Conservation (phyloP, 2,113 vertebrate species). For the Albula glossodonta region DNA sequence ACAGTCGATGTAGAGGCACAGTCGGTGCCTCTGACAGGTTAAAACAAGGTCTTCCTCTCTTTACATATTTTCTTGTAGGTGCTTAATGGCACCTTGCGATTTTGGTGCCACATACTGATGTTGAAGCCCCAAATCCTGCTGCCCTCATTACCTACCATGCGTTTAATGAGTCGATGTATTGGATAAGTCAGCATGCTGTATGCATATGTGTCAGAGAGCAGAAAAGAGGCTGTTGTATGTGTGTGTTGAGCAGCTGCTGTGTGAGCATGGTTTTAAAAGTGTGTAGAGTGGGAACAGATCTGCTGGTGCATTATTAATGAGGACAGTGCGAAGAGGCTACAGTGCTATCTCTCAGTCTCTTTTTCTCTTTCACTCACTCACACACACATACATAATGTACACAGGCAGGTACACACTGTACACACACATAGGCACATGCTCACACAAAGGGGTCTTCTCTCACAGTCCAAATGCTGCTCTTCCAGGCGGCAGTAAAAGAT, state of each 20-base stretch:
- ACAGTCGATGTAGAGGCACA: not conserved
- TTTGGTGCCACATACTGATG: not conserved
- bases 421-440: not conserved
- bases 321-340: not conserved
- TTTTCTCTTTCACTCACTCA: not conserved
- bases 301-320: conserved; percentile 14
- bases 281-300: not conserved
- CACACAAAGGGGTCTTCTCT: not conserved
- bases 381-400: not conserved
- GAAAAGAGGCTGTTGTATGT: not conserved
- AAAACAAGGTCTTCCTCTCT: not conserved
- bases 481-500: not conserved
- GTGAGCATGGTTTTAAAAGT: not conserved
- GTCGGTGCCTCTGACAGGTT: not conserved
- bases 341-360: not conserved
- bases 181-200: not conserved
- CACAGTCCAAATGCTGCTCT: not conserved
- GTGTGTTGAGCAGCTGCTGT: not conserved
- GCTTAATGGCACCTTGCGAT: not conserved
- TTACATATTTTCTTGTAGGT: not conserved
- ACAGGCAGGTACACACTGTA: not conserved
- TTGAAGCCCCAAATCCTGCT: not conserved
- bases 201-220: not conserved
- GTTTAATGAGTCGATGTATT: not conserved
- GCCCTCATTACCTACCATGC: not conserved